Evolutionary conservation across 2,113 vertebrate genomes (phyloP), one percentile per base, ranked within the genome.

Genomic region (Trachemys scripta): DNA sequence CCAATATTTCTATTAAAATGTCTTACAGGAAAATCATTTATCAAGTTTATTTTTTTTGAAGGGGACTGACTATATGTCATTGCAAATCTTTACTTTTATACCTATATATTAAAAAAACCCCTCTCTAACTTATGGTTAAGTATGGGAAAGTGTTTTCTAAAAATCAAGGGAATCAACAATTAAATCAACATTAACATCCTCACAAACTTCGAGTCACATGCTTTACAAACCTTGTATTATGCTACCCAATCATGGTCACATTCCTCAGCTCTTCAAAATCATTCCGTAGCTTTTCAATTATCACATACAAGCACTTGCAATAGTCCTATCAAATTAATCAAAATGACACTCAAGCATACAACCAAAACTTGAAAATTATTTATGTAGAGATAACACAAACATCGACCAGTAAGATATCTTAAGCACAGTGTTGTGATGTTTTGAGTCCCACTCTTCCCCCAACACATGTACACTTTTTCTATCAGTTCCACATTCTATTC

Each of bases 401-500:
- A 72, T n/a, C 35, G 38, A 16, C 38, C 19, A 72, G n/a, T 72
- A 72, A 72, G 59, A 16, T 62, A 31, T 35, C 59, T 38, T 72
- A 91, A 92, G 35, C 91, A 65, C 53, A 78, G 6, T 0, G 1
- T 54, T 59, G 25, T 2, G 78, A 79, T 47, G 42, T 47, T 78
- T 78, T 78, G 42, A 14, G 72, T 45, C 38, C 8, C 27, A 27
- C 29, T 31, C 13, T 27, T 72, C 24, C 25, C 11, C 12, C 42
- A 45, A 22, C 65, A 38, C 24, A 45, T 47, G 7, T 78, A 10
- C 25, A 47, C 42, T 47, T 87, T 96, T 54, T 54, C 93, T 85
- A 91, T 87, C 82, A 69, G 79, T 54, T 94, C 20, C 6, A 11
- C 24, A 14, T 27, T 65, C 25, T 84, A 53, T 90, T 94, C 88